Percentiles rank a stretch among this genome's conserved stretches.
Conservation (phyloP, 2,888 invertebrate species). For the Eupithecia subumbrata region DNA sequence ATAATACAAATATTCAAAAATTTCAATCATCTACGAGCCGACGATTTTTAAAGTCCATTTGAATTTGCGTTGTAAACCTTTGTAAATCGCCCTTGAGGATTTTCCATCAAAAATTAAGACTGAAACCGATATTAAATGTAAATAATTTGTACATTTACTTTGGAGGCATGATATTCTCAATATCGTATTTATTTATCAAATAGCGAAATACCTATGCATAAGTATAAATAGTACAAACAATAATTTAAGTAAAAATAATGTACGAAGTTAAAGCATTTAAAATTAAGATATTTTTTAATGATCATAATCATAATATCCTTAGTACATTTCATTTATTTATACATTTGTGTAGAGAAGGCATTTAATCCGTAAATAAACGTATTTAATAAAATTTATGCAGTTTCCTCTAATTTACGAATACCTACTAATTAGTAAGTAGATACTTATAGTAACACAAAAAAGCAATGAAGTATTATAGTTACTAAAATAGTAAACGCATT, state of each 20-base stretch:
- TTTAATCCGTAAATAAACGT: constrained; percentile 58
- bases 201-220: constrained; percentile 34
- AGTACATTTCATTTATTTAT: constrained; percentile 46
- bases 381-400: background rate
- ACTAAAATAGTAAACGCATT: too few species aligned
- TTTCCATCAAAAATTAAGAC: constrained; percentile 52
- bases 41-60: background rate
- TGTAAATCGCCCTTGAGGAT: constrained; percentile 8
- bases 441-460: too few species aligned
- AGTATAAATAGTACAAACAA: constrained; percentile 66
- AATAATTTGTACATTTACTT: constrained; percentile 49
- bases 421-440: too few species aligned
- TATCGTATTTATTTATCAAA: constrained; percentile 47
- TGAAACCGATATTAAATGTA: constrained; percentile 53
- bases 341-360: constrained; percentile 70
- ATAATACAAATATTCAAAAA: background rate
- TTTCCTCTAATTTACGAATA: background rate
- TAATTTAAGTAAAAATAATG: constrained; percentile 34
- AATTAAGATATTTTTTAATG: constrained; percentile 27
- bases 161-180: constrained; percentile 40
- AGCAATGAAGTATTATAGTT: too few species aligned
- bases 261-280: constrained; percentile 8
- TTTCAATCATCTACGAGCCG: background rate
- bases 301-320: constrained; percentile 24
- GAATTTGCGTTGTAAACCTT: background rate